Base-by-base conservation (phyloP, 2,888 invertebrate species). In the Gymnocheta viridis region DNA sequence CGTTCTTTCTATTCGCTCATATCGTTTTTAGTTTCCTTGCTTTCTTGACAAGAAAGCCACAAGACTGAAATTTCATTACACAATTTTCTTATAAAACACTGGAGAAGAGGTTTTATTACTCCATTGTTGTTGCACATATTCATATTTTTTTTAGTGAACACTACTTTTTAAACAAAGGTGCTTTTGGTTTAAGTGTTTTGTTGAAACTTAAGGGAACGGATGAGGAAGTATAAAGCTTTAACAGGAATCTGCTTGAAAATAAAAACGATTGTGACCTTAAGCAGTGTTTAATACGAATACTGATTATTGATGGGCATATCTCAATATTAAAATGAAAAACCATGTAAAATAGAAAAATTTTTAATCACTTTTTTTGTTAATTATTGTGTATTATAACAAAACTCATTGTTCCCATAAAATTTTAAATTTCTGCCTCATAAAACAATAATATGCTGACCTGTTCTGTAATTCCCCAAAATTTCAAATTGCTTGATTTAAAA, bases 61-160 rank as follows among this genome's bases (percentile, higher is more conserved):
- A 84, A 67, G 81, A 81, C 77, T 49, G 22, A 81, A 77, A 84
- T 84, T 84, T 77, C 81, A 81, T 84, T 84, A 81, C 56, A 81
- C 73, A 84, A 78, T 84, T 81, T 84, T 78, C 81, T 81, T 84
- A 54, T 78, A 58, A 77, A 77, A 51, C 60, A 73, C 77, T 62
- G 73, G 29, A 62, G 81, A 12, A 56, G 64, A 69, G 44, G 44
- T 82, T 82, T 84, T 77, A 58, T 81, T 77, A 66, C 82, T 72
- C 77, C 41, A 70, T 66, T 47, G 70, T 58, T 70, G 56, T 7
- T 62, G 49, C 22, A 51, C 27, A 9, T 32, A 12, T 38, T 29
- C 5, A 47, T 27, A 35, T 67, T 12, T 41, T 54, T 4, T 22
- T 62, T 9, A 24, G 6, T 22, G 51, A 35, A 17, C 10, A 9